Percentiles rank a stretch among this genome's conserved stretches.
These are phyloP conservation scores for Blomia tropicalis DNA, from an alignment of 2,888 invertebrate species.

Conservation along the genomic window DNA sequence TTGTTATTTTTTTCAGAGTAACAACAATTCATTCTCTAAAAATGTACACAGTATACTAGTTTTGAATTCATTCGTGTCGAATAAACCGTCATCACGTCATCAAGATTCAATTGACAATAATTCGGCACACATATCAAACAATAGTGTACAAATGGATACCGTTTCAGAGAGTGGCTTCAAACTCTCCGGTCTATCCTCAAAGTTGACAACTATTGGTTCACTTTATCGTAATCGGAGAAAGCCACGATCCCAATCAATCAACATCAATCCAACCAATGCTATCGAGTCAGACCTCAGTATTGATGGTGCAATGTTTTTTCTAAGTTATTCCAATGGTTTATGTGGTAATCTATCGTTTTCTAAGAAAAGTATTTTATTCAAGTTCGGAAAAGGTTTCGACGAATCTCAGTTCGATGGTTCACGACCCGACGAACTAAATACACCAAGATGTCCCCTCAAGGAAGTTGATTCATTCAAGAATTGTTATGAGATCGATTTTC, in stretches of 20 bases:
- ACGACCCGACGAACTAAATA: neutral
- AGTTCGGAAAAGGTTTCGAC: neutral
- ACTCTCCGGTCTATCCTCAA: neutral
- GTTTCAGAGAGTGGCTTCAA: constrained; percentile 9
- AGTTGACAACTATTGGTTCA: neutral
- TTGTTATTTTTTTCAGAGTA: neutral
- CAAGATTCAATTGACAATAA: too few relatives aligned
- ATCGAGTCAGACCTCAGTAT: neutral
- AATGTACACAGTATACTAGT: constrained; percentile 4
- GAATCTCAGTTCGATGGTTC: neutral
- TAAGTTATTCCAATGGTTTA: neutral
- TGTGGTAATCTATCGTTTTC: neutral
- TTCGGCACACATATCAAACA: too few relatives aligned
- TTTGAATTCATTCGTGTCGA: neutral
- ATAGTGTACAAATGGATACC: constrained; percentile 2
- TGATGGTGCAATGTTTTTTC: constrained; percentile 1
- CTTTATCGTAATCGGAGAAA: constrained; percentile 7
- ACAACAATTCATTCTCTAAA: neutral
- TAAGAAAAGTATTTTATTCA: neutral
- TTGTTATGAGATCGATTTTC: constrained; percentile 13
- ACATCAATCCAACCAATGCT: neutral
- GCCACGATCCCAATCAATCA: neutral
- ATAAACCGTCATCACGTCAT: too few relatives aligned
- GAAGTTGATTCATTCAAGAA: neutral
- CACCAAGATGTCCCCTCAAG: constrained; percentile 7